phyloP scores from a whole-genome alignment of 2,888 invertebrate genomes.

The Sthenelais limicola region DNA sequence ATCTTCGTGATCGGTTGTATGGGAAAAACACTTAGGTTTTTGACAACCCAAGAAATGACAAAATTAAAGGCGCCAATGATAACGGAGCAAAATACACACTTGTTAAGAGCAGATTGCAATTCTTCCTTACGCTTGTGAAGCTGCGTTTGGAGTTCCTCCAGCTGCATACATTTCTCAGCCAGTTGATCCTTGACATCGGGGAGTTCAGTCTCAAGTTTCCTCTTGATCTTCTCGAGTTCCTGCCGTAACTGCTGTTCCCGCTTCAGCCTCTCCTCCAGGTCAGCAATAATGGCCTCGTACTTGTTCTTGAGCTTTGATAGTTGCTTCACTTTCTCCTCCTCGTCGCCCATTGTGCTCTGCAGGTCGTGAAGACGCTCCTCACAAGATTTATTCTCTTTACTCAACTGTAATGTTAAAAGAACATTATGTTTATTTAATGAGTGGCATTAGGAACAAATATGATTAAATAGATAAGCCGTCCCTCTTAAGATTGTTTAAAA shows the following conservation, averaged over 20 bases:
- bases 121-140: slow-evolving; percentile 95
- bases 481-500: no score
- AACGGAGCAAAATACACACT: no score
- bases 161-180: slow-evolving; percentile 82
- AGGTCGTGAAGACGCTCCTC: slow-evolving; percentile 95
- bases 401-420: slow-evolving; percentile 74
- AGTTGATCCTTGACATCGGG: slow-evolving; percentile 93
- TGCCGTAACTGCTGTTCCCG: slow-evolving; percentile 93
- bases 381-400: slow-evolving; percentile 94
- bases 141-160: slow-evolving; percentile 92
- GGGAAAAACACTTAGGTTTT: no score
- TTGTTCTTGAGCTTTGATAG: slow-evolving; percentile 89
- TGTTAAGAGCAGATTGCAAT: slow-evolving; percentile 85
- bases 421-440: not conserved
- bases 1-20: no score
- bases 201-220: slow-evolving; percentile 77
- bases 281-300: slow-evolving; percentile 94
- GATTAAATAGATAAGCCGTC: no score
- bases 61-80: no score
- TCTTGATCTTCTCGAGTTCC: slow-evolving; percentile 92
- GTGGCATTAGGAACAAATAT: no score
- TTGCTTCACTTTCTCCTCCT: slow-evolving; percentile 90
- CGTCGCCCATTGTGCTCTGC: slow-evolving; percentile 93
- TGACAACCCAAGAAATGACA: no score
- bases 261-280: slow-evolving; percentile 91